Base-by-base conservation (phyloP, 2,113 vertebrate genomes). In the Tupaia chinensis region DNA sequence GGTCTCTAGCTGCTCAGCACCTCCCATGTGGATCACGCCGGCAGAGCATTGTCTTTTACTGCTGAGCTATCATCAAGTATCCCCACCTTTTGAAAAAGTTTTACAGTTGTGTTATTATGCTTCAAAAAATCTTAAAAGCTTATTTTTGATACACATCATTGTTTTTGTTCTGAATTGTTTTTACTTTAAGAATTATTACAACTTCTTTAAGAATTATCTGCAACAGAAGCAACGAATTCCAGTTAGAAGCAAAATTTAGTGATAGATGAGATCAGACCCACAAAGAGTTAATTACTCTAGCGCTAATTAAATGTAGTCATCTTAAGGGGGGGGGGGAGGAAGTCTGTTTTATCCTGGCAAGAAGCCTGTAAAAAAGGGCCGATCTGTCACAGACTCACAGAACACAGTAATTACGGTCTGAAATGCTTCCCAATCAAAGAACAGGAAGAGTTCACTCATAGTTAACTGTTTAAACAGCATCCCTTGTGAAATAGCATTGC, bases 341-440 rank as follows among this genome's bases (percentile, higher is more conserved):
- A 89, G 90, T 82, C 77, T 98, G 89, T 92, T 97, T 98, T 96
- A 89, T 97, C 70, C 94, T 98, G 98, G 98, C 98, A 95, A 96
- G 94, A 91, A 97, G 98, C 98, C 98, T 91, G 83, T 94, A 96
- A 93, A 98, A 87, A 95, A 98, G 96, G 97, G 97, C 54, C 80
- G 92, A 98, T 98, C 97, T 98, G 98, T 98, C 98, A 98, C 53
- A 97, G 95, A 97, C 96, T 97, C 97, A 73, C 72, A 94, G 98
- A 97, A 97, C 96, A 97, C 83, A 89, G 97, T 98, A 98, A 99
- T 99, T 98, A 98, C 98, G 96, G 91, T 95, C 98, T 98, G 98
- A 98, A 98, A 98, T 86, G 95, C 97, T 97, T 98, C 85, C 94
- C 44, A 53, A 66, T 97, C 97, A 97, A 96, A 95, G 97, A 96